Conservation (phyloP, 2,797 vertebrate genomes). For the Siniperca undulata region DNA sequence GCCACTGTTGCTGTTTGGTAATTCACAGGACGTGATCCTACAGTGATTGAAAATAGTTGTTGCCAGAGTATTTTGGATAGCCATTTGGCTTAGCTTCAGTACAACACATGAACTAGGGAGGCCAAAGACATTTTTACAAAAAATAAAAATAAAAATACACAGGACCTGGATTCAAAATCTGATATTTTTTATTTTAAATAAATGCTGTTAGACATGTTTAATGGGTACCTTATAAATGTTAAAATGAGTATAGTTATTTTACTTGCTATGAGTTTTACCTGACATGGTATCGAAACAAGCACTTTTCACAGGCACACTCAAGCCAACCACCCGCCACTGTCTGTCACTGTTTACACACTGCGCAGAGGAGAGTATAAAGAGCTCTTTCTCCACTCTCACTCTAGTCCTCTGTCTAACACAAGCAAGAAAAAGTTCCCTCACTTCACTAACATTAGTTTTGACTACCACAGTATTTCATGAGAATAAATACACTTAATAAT, state of each 20-base stretch:
- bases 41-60: background rate
- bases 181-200: background rate
- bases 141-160: background rate
- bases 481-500: conserved; percentile 43
- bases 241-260: conserved; percentile 24
- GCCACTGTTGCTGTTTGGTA: background rate
- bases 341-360: conserved; percentile 81
- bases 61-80: background rate
- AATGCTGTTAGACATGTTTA: background rate
- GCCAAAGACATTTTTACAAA: background rate
- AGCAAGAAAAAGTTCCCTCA: conserved; percentile 56
- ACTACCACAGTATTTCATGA: conserved; percentile 44
- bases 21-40: background rate
- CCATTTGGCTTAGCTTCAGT: background rate
- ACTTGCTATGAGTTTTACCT: conserved; percentile 56
- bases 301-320: conserved; percentile 84
- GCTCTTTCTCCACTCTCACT: conserved; percentile 79
- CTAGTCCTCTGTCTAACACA: conserved; percentile 48
- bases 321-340: conserved; percentile 75
- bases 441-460: conserved; percentile 69
- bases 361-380: conserved; percentile 79
- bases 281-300: conserved; percentile 66
- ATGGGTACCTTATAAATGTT: background rate
- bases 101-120: background rate
- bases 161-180: background rate